Conservation (phyloP, 1,140 invertebrate species). For the Polypedilum pembai region DNA sequence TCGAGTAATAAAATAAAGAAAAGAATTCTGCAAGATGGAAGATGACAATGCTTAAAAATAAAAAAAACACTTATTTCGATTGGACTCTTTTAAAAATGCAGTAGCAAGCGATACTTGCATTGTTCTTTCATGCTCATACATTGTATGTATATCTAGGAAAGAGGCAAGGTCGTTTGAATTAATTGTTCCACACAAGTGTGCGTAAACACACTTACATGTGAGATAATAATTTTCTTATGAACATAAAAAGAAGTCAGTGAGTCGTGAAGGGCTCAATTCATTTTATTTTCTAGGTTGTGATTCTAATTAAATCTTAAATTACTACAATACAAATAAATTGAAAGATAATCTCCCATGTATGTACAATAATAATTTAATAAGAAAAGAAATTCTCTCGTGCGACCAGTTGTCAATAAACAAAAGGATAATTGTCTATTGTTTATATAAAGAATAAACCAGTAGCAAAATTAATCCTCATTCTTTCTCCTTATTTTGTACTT, state of each 20-base stretch:
- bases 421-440: too few species aligned
- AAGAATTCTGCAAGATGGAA: not conserved
- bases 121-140: not conserved
- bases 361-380: too few species aligned
- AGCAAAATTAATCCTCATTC: too few species aligned
- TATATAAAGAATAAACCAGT: too few species aligned
- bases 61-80: too few species aligned
- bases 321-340: too few species aligned
- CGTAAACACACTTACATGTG: not conserved
- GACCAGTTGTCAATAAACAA: too few species aligned
- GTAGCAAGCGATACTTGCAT: not conserved
- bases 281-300: not conserved
- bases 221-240: not conserved
- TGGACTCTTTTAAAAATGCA: not conserved
- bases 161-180: not conserved
- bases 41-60: not conserved
- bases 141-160: not conserved
- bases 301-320: not conserved
- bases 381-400: too few species aligned
- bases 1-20: too few species aligned
- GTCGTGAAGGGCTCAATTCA: not conserved
- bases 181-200: constrained; percentile 16
- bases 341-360: too few species aligned
- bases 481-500: too few species aligned
- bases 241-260: not conserved